Conservation (phyloP, 2,888 invertebrate genomes). For the Meliscaeva auricollis region DNA sequence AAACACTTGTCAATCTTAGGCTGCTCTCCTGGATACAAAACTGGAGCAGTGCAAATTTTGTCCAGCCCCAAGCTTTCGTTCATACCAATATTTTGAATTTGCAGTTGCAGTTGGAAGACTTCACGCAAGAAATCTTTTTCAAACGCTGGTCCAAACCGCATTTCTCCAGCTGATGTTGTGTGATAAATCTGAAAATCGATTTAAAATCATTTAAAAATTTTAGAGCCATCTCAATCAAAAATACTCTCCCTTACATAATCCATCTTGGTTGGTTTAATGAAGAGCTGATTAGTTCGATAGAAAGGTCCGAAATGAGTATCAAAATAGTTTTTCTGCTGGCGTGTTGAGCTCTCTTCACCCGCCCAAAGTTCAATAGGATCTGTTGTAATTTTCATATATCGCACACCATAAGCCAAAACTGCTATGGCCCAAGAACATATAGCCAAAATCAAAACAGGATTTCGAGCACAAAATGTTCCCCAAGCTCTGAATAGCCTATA, state of each 20-base stretch:
- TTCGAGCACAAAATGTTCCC: slow-evolving; percentile 87
- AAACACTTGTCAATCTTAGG: slow-evolving; percentile 88
- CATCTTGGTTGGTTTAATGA: slow-evolving; percentile 88
- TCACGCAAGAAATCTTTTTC: slow-evolving; percentile 90
- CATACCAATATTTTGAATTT: slow-evolving; percentile 86
- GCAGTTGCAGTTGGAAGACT: slow-evolving; percentile 89
- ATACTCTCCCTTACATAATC: slow-evolving; percentile 85
- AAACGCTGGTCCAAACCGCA: slow-evolving; percentile 91
- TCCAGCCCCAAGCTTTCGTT: slow-evolving; percentile 86
- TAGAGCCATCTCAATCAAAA: background rate
- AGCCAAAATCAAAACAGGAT: slow-evolving; percentile 88
- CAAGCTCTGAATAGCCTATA: slow-evolving; percentile 83
- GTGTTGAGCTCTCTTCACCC: slow-evolving; percentile 90
- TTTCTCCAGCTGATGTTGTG: slow-evolving; percentile 83
- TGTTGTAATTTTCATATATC: slow-evolving; percentile 89
- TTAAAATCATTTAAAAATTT: background rate
- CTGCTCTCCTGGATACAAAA: slow-evolving; percentile 87
- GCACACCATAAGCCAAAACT: slow-evolving; percentile 88
- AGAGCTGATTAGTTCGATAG: slow-evolving; percentile 95
- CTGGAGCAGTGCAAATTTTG: slow-evolving; percentile 94
- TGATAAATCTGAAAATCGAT: slow-evolving; percentile 80
- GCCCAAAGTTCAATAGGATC: slow-evolving; percentile 98
- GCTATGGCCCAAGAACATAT: slow-evolving; percentile 86
- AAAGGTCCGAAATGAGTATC: slow-evolving; percentile 95
- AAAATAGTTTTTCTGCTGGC: slow-evolving; percentile 94